Evolutionary conservation across 2,797 vertebrate genomes (phyloP), one percentile per base, ranked within the genome.

Genomic region (Lateolabrax maculatus): DNA sequence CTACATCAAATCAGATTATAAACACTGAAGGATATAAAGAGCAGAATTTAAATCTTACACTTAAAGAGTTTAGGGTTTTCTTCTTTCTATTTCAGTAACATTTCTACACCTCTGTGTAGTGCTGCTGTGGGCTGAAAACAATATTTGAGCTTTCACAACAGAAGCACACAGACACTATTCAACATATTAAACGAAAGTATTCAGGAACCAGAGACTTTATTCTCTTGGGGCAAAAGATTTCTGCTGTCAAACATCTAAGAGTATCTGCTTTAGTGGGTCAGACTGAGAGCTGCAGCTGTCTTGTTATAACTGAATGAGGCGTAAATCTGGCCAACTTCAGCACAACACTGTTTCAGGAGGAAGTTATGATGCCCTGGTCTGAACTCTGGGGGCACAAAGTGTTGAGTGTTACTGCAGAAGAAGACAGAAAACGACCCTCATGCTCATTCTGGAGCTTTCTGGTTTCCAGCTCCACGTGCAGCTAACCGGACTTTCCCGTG

Each of bases 381-480:
- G 11, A n/a, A n/a, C 21, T 21, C 13, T 10, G 51, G 27, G 12
- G 27, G 23, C 49, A 51, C 49, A 5, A 37, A 37, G 37, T 37
- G n/a, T n/a, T n/a, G n/a, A 37, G 13, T 12, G 37, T 39, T 39
- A 39, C 4, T 3, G 23, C 27, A 18, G 52, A 31, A 2, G 52
- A 31, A 11, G 7, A 16, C 21, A 34, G 2, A 1, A 13, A 12
- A 68, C 2, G 62, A 61, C n/a, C 12, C 21, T 41, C 36, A 1
- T n/a, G n/a, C n/a, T 3, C 31, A 6, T 3, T 21, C 29, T 18
- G 29, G 6, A 11, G 12, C 31, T 34, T 34, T 49, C 58, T n/a
- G 37, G 16, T 37, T 19, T 10, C 46, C 23, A 2, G 48, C 53
- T 71, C 84, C 86, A 84, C 81, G 87, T 87, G 87, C 27, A 23